Evolutionary conservation across 2,888 invertebrate species (phyloP).

Genomic region (Mycalesis mineus): DNA sequence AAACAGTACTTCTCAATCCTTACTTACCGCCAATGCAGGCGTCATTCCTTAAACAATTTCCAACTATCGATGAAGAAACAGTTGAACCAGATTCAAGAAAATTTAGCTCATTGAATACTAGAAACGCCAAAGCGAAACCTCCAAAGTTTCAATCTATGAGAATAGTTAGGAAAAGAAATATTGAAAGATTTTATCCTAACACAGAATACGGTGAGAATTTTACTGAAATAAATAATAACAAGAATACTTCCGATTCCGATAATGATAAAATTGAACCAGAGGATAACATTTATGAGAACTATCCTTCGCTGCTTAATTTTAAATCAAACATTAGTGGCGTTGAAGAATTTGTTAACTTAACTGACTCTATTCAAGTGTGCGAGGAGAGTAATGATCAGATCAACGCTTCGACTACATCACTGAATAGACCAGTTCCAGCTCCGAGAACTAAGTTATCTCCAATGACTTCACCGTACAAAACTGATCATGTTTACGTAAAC

Average conservation of each 20-base stretch:
- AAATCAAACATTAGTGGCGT: constrained; percentile 63
- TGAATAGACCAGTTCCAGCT: constrained; percentile 78
- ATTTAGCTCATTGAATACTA: constrained; percentile 68
- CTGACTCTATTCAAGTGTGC: constrained; percentile 82
- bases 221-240: constrained; percentile 69
- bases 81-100: constrained; percentile 55
- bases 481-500: constrained; percentile 79
- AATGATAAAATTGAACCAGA: constrained; percentile 39
- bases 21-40: constrained; percentile 67
- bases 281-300: constrained; percentile 68
- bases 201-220: constrained; percentile 71
- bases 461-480: constrained; percentile 55
- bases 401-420: constrained; percentile 62
- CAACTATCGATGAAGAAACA: constrained; percentile 61
- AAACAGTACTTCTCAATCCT: constrained; percentile 64
- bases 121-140: constrained; percentile 52
- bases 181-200: constrained; percentile 72
- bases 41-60: constrained; percentile 63
- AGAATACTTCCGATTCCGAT: constrained; percentile 44
- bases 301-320: constrained; percentile 54
- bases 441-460: constrained; percentile 74
- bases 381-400: constrained; percentile 66
- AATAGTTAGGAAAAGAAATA: constrained; percentile 63
- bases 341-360: constrained; percentile 80
- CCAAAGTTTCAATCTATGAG: constrained; percentile 73